Conservation (phyloP, 2,888 invertebrate genomes). For the Callyntrura guangdongensis region DNA sequence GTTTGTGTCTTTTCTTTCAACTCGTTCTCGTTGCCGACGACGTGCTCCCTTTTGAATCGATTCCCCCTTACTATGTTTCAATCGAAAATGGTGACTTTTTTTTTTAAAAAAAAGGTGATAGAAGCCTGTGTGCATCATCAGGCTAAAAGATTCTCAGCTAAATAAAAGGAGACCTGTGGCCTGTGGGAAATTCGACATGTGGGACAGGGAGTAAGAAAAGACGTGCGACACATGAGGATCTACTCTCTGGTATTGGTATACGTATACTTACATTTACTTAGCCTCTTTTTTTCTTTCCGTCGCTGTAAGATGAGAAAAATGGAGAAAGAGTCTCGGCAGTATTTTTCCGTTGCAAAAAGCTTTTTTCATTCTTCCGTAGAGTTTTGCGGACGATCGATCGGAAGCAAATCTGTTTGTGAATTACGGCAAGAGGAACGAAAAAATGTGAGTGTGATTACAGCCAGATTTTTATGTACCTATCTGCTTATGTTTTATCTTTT, state of each 20-base stretch:
- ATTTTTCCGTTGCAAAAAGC: conserved; percentile 58
- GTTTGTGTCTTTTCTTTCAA: conserved; percentile 1
- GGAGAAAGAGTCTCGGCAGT: conserved; percentile 22
- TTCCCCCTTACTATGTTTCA: conserved; percentile 17
- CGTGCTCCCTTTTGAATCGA: conserved; percentile 50
- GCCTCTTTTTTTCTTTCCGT: not conserved
- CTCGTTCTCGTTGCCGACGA: conserved; percentile 15
- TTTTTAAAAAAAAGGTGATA: not conserved
- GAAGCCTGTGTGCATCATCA: conserved; percentile 62
- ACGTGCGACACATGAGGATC: conserved; percentile 74
- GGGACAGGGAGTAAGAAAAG: conserved; percentile 68
- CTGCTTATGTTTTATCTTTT: conserved; percentile 26
- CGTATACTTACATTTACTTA: not conserved
- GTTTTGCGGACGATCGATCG: conserved; percentile 69
- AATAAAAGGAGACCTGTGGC: conserved; percentile 77
- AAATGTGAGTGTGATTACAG: conserved; percentile 76
- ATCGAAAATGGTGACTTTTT: conserved; percentile 27
- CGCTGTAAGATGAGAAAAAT: conserved; percentile 15
- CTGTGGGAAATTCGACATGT: conserved; percentile 80
- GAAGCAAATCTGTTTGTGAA: conserved; percentile 77
- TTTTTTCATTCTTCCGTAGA: conserved; percentile 35
- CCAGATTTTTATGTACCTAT: conserved; percentile 1
- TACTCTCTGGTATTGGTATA: no score
- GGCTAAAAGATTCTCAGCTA: conserved; percentile 61
- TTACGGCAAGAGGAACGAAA: conserved; percentile 59